Evolutionary conservation across 2,888 invertebrate species (phyloP).

Genomic region (Heterodera filipjevi): DNA sequence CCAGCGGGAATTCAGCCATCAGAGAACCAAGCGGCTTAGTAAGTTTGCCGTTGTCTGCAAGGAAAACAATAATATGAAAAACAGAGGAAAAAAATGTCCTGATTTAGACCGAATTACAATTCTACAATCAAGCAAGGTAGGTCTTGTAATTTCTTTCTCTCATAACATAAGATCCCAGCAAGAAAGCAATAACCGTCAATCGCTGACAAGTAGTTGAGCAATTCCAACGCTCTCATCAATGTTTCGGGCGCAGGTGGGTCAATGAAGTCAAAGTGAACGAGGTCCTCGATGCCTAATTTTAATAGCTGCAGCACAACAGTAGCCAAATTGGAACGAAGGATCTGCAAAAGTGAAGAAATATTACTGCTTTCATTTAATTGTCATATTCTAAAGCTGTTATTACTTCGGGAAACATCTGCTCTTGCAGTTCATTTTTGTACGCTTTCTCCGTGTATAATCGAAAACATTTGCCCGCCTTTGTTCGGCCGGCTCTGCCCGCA

Average conservation of each 20-base stretch:
- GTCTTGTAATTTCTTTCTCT: conserved; percentile 69
- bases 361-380: background rate
- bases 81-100: too few relatives aligned
- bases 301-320: conserved; percentile 97
- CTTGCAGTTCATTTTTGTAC: conserved; percentile 99
- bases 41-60: too few relatives aligned
- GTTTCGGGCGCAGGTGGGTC: conserved; percentile 99
- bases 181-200: conserved; percentile 82
- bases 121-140: too few relatives aligned
- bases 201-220: too few relatives aligned
- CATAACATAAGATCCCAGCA: conserved; percentile 86
- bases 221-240: too few relatives aligned
- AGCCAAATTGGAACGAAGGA: conserved; percentile 79
- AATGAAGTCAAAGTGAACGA: conserved; percentile 99
- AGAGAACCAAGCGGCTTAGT: too few relatives aligned
- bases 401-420: conserved; percentile 96
- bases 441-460: too few relatives aligned
- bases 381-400: conserved; percentile 71
- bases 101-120: too few relatives aligned
- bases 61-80: too few relatives aligned
- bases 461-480: too few relatives aligned
- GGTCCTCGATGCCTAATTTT: conserved; percentile 94
- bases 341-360: background rate
- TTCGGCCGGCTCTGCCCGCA: too few relatives aligned
- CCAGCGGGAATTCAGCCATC: too few relatives aligned